A percentile compares a stretch with the other conserved stretches of the same genome.
Evolutionary conservation across 2,888 invertebrate genomes (phyloP).

Genomic region (Metallyticus violacea): DNA sequence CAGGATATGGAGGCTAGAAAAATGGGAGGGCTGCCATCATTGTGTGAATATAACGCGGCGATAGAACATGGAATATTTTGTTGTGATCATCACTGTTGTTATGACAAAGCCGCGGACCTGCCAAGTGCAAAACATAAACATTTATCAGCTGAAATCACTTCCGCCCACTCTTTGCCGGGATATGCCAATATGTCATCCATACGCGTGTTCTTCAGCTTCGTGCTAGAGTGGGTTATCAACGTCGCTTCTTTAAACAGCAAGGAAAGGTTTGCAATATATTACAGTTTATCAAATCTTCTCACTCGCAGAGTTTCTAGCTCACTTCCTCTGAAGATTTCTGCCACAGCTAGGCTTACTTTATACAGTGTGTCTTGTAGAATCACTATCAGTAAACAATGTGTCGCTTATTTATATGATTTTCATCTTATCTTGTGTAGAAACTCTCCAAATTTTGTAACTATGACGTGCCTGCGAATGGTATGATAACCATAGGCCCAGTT

Average conservation of each 20-base stretch:
- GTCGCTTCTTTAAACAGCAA: not conserved
- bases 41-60: not conserved
- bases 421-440: too few relatives aligned
- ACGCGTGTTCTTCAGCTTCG: not conserved
- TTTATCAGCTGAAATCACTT: conserved; percentile 1
- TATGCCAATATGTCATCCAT: not conserved
- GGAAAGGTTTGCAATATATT: not conserved
- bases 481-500: too few relatives aligned
- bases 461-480: too few relatives aligned
- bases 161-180: not conserved
- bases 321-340: too few relatives aligned
- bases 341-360: too few relatives aligned
- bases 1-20: not conserved
- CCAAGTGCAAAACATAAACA: conserved; percentile 12
- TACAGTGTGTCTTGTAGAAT: too few relatives aligned
- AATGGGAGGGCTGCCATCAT: not conserved
- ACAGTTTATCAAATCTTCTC: not conserved
- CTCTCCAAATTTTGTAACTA: too few relatives aligned
- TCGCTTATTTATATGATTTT: too few relatives aligned
- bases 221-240: not conserved
- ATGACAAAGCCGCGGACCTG: not conserved
- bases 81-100: not conserved
- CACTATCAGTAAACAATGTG: too few relatives aligned
- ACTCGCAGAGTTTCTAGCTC: not conserved
- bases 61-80: not conserved